Evolutionary conservation across 2,113 vertebrate genomes (phyloP).

Genomic region (Seriola rivoliana): DNA sequence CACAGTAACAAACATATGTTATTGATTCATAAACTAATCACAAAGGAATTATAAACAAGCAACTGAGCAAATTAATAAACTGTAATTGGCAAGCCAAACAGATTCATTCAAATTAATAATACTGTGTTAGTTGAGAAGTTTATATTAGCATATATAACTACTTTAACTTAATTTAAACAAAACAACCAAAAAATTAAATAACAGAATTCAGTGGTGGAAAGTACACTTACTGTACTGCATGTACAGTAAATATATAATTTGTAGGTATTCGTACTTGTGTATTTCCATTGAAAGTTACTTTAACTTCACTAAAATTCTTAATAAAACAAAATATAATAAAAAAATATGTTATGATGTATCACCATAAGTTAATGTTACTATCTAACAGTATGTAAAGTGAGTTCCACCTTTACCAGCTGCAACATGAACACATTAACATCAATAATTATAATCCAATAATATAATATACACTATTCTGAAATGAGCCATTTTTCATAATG

Average conservation of each 20-base stretch:
- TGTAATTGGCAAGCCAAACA: constrained; percentile 3
- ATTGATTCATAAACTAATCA: constrained; percentile 3
- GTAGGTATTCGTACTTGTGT: not conserved
- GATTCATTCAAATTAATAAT: not conserved
- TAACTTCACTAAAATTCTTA: too few relatives aligned
- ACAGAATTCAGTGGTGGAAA: constrained; percentile 9
- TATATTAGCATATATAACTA: not conserved
- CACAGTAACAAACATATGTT: constrained; percentile 14
- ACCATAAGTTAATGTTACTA: too few relatives aligned
- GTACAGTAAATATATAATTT: not conserved
- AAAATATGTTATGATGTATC: too few relatives aligned
- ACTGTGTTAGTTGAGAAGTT: not conserved
- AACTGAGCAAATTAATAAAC: constrained; percentile 4
- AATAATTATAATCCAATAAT: too few relatives aligned
- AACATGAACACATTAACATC: too few relatives aligned
- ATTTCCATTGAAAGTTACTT: not conserved
- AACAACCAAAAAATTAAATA: not conserved
- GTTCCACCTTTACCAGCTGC: too few relatives aligned
- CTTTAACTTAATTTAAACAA: not conserved
- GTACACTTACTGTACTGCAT: not conserved
- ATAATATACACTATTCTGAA: too few relatives aligned
- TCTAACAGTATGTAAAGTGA: too few relatives aligned
- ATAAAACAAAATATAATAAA: too few relatives aligned
- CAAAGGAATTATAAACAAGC: constrained; percentile 10
- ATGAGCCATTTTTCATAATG: too few relatives aligned